These are phyloP conservation scores for Anoncus sp. DNA, from an alignment of 2,888 invertebrate species.

Conservation along the genomic window DNA sequence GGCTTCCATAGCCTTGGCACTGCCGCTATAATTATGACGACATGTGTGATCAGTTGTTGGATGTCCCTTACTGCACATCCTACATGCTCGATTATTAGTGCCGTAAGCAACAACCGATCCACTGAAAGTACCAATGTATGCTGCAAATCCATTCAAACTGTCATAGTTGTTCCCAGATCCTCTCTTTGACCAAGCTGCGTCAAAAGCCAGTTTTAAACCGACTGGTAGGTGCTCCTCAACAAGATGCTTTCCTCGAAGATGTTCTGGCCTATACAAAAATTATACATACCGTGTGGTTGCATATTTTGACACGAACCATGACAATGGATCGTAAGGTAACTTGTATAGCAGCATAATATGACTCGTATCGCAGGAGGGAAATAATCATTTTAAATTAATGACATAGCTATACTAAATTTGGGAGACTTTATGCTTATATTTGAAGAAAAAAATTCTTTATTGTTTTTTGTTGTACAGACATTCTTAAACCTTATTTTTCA, in stretches of 20 bases:
- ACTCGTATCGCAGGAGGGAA: not conserved
- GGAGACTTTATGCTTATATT: not conserved
- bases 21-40: not conserved
- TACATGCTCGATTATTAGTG: conserved; percentile 6
- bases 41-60: not conserved
- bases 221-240: conserved; percentile 4
- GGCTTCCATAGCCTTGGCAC: not conserved
- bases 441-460: conserved; percentile 8
- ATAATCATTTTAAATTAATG: not conserved
- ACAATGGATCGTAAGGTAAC: not conserved
- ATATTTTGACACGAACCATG: not conserved
- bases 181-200: not conserved
- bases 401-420: conserved; percentile 9
- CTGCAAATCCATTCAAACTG: conserved; percentile 9
- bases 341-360: conserved; percentile 4
- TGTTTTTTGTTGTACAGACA: conserved; percentile 9
- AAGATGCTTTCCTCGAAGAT: conserved; percentile 1
- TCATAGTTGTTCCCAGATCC: conserved; percentile 5
- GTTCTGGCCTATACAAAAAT: conserved; percentile 4
- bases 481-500: not conserved
- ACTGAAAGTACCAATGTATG: conserved; percentile 4
- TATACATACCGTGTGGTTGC: conserved; percentile 1
- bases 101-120: conserved; percentile 9
- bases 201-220: conserved; percentile 3
- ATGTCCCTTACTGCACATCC: conserved; percentile 2